Evolutionary conservation across 2,797 vertebrate genomes (phyloP), one percentile per base, ranked within the genome.

Genomic region (Lutjanus argentimaculatus): DNA sequence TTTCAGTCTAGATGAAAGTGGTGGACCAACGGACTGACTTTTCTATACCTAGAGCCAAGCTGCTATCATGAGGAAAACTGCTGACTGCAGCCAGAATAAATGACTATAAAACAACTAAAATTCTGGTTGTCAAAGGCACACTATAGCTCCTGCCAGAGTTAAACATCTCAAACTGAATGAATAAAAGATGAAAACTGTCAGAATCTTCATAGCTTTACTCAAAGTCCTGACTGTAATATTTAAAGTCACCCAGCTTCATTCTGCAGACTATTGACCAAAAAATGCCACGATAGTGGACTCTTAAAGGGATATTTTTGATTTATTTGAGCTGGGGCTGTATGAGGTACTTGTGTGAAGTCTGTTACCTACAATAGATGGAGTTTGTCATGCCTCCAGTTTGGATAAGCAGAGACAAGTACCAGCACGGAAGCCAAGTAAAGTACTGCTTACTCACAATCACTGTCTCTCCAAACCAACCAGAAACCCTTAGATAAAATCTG

Each of bases 171-270:
- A 58, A 48, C 10, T 15, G 19, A 64, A 7, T 7, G 16, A 59
- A 49, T 67, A 58, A 75, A 75, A 52, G 21, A 61, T 48, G 12
- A n/a, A 65, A 71, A 73, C 8, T 42, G 17, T 46, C 19, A 48
- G 57, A 16, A 51, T 21, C 14, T 51, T 52, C 5, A 51, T 43
- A 51, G 45, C 22, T 52, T 64, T 46, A 59, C 16, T 67, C 15
- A 5, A 19, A 4, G 8, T 45, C 21, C 11, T 62, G 25, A 49
- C 7, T 42, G 25, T 16, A n/a, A 51, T 17, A 40, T 59, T 36
- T 36, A 2, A 43, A 8, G 19, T 53, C 53, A 40, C 40, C 59
- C 36, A 22, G n/a, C 22, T 42, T 57, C 14, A 6, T 56, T 56
- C 8, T 48, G 21, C 46, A 19, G 42, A 63, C 8, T 53, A 36